phyloP scores from a whole-genome alignment of 2,113 vertebrate species.

The Periophthalmodon schlosseri region DNA sequence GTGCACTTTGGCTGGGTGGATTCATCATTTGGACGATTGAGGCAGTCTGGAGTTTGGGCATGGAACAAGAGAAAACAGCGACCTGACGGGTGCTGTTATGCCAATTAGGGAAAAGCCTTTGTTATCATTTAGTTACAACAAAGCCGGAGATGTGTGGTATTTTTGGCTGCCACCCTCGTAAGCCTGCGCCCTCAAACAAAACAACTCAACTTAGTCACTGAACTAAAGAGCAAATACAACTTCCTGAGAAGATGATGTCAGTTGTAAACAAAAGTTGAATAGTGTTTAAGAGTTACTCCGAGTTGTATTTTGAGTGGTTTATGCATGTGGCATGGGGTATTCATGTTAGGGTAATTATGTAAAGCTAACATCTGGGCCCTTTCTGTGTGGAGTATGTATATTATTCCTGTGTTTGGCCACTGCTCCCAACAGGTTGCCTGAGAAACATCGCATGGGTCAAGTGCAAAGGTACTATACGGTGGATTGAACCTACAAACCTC shows the following conservation, averaged over 20 bases:
- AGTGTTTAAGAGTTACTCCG: too few relatives aligned
- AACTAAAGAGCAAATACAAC: neutral
- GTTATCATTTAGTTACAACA: conserved; percentile 29
- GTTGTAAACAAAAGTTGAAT: too few relatives aligned
- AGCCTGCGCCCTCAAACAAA: neutral
- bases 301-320: too few relatives aligned
- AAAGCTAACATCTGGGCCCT: too few relatives aligned
- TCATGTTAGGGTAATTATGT: too few relatives aligned
- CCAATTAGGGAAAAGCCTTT: conserved; percentile 40
- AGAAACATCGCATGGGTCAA: too few relatives aligned
- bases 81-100: conserved; percentile 19
- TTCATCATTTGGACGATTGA: conserved; percentile 33
- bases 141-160: conserved; percentile 20
- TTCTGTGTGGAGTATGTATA: too few relatives aligned
- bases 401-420: too few relatives aligned
- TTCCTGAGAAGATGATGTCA: neutral
- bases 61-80: conserved; percentile 40
- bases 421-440: too few relatives aligned
- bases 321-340: too few relatives aligned
- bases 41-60: conserved; percentile 32
- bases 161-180: conserved; percentile 5
- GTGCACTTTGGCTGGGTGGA: conserved; percentile 33
- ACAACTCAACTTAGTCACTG: conserved; percentile 3
- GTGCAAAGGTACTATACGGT: too few relatives aligned
- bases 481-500: too few relatives aligned